Conservation (phyloP, 2,797 vertebrate genomes). For the Oreonectes daqikongensis region DNA sequence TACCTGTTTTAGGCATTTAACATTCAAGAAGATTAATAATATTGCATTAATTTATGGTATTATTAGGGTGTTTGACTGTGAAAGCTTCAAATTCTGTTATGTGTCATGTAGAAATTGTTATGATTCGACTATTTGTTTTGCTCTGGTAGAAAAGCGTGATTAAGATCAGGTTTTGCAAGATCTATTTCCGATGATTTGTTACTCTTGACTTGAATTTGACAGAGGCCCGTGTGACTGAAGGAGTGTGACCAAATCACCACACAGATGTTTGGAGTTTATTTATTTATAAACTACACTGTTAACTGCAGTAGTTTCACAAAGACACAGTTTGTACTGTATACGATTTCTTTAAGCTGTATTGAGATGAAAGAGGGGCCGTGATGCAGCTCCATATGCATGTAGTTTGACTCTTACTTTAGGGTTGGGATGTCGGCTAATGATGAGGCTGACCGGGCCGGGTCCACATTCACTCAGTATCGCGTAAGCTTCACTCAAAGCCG, state of each 20-base stretch:
- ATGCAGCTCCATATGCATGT: not conserved
- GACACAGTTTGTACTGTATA: not conserved
- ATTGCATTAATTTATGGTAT: not conserved
- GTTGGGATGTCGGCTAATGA: slow-evolving; percentile 93
- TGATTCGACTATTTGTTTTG: not conserved
- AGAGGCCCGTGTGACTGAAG: not conserved
- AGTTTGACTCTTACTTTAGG: slow-evolving; percentile 81
- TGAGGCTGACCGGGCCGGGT: slow-evolving; percentile 90
- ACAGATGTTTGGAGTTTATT: not conserved
- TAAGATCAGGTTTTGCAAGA: slow-evolving; percentile 34
- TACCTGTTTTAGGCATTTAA: not conserved
- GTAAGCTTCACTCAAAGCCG: slow-evolving; percentile 90
- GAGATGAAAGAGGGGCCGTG: not conserved
- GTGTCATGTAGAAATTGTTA: slow-evolving; percentile 3
- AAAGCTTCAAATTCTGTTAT: not conserved
- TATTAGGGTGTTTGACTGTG: not conserved
- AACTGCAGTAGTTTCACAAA: not conserved
- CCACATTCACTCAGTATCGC: slow-evolving; percentile 93
- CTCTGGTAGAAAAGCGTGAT: slow-evolving; percentile 14
- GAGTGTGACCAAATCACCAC: slow-evolving; percentile 9
- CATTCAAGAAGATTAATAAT: not conserved
- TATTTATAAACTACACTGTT: slow-evolving; percentile 1
- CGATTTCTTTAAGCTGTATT: not conserved
- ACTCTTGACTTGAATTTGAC: slow-evolving; percentile 10
- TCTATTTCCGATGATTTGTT: slow-evolving; percentile 11